phyloP scores from a whole-genome alignment of 2,888 invertebrate species.

The Furcula furcula region DNA sequence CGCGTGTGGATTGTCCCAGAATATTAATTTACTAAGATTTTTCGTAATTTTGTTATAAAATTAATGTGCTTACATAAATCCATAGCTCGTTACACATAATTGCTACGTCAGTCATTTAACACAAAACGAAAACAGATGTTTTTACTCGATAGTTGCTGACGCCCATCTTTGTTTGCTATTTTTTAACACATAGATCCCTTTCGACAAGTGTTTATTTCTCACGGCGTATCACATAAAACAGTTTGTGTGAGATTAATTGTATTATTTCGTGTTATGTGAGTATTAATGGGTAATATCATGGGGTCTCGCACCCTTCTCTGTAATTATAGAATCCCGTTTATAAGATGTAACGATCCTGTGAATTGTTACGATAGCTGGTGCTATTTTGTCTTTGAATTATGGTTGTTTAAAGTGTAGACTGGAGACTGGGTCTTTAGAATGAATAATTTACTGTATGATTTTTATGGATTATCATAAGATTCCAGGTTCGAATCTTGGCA shows the following conservation, averaged over 20 bases:
- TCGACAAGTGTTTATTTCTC: conserved; percentile 70
- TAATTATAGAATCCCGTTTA: conserved; percentile 73
- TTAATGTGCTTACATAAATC: no score
- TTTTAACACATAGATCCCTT: conserved; percentile 54
- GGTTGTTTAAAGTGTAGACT: no score
- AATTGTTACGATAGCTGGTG: conserved; percentile 39
- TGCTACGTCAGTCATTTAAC: conserved; percentile 1
- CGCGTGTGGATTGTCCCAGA: no score
- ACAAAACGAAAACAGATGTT: conserved; percentile 2
- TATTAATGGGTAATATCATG: conserved; percentile 66
- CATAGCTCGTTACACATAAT: no score
- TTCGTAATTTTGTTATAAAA: no score
- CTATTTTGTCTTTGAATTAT: no score
- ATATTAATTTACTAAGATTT: no score
- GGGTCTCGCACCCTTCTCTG: conserved; percentile 64
- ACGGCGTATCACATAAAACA: conserved; percentile 65
- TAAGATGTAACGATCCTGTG: conserved; percentile 59
- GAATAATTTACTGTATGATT: no score
- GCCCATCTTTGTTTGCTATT: conserved; percentile 40
- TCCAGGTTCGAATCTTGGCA: no score
- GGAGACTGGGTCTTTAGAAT: no score
- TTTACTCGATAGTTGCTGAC: conserved; percentile 12
- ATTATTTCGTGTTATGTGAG: conserved; percentile 75
- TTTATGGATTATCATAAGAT: no score
- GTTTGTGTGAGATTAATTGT: conserved; percentile 72